Evolutionary conservation across 2,888 invertebrate genomes (phyloP), one percentile per base, ranked within the genome.

Genomic region (Trachelus iudaicus): DNA sequence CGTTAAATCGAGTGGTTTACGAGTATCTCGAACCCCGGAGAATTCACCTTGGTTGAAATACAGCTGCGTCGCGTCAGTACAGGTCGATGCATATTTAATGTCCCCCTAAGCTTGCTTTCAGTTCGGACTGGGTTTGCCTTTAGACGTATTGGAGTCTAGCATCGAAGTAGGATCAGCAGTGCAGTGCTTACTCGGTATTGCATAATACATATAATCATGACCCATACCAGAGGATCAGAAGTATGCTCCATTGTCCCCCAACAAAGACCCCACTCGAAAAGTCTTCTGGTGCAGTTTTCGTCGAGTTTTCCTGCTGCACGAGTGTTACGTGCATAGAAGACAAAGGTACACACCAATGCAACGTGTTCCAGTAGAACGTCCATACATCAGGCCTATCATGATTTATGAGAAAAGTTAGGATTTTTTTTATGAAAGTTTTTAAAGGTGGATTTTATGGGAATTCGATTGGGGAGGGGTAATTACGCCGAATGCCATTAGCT

Each of bases 401-500:
- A 33, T 71, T 71, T 71, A 33, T 33, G 13, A 31, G 13, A 33
- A 34, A 71, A 33, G 33, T 71, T 71, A 33, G 31, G 12, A 15
- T 71, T 31, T 71, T 34, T 34, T 71, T 31, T 1, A 33, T 71
- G 13, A 31, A 34, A 31, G 9, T 31, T 31, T 13, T 0, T 71
- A 33, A 71, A 31, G 31, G 4, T 15, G 34, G 71, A 15, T 31
- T 13, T 71, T 31, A 71, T 71, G 71, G 13, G 13, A 31, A 71
- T n/a, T 71, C 34, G 31, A 31, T 31, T 15, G 71, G 71, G 34
- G 2, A 23, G 34, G 34, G 31, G 75, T 78, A 84, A 84, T 85
- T 83, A 83, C 73, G n/a, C 69, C 68, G 78, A 69, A 76, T 75
- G 81, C 77, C 81, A 79, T 84, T 85, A 85, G 83, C 81, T 82